Base-by-base conservation (phyloP, 2,797 vertebrate species). In the Lacerta bilineata region DNA sequence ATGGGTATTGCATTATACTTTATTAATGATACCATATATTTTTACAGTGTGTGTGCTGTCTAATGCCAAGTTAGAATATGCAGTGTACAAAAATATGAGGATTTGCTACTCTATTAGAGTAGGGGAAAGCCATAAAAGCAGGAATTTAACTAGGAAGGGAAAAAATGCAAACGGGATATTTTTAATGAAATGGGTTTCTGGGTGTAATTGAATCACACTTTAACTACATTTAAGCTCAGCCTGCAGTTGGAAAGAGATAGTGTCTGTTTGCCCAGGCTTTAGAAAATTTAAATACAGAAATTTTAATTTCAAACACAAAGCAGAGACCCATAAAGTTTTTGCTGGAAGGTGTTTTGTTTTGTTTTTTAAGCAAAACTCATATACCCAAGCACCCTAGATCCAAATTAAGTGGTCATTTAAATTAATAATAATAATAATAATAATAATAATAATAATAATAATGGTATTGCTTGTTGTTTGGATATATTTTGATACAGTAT, bases 1-100 rank as follows among this genome's bases (percentile, higher is more conserved):
- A 96, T 94, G 95, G 93, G 72, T 88, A 93, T 90, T 95, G 88
- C 91, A 91, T 95, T 95, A 93, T 94, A 93, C 80, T 95, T 83
- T 94, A 95, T 91, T 94, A 95, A 95, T 93, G 94, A 94, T 92
- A 90, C 87, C 93, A 87, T 90, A 93, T 92, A 93, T 95, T 92
- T 87, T 93, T 91, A 50, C 11, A 50, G 89, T 74, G 77, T 91
- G 76, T 90, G 89, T 84, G 94, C 90, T 92, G 91, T 91, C 94
- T 88, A 82, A 84, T 83, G 66, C 86, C 90, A 80, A 55, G 91
- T 69, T 20, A 87, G 91, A 86, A 87, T 68, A 86, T 9, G 29
- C 77, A 80, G 27, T 84, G 69, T 61, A 82, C 90, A 90, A 87
- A 36, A 85, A 72, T 78, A 90, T 68, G 80, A 85, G 18, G 61